Conservation (phyloP, 2,113 vertebrate genomes). For the Pangasianodon hypophthalmus region DNA sequence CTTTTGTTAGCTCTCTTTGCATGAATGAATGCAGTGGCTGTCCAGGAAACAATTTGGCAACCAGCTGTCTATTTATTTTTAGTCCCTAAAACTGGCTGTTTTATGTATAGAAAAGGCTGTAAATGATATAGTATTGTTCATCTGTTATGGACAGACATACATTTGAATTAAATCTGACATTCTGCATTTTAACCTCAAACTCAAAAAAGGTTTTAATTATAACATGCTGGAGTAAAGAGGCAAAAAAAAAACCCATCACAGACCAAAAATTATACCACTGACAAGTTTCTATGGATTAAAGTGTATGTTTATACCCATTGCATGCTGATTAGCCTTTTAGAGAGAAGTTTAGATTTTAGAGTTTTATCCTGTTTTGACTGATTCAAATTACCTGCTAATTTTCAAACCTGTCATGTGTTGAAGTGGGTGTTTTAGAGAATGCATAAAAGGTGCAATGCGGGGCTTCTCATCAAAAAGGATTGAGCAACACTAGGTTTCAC, state of each 20-base stretch:
- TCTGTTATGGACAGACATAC: not conserved
- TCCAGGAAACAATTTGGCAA: not conserved
- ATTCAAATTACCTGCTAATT: not conserved
- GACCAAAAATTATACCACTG: not conserved
- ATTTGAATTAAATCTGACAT: not conserved
- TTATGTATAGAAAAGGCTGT: not conserved
- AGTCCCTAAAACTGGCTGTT: not conserved
- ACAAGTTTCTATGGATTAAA: not conserved
- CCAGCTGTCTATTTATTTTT: not conserved
- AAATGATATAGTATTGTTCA: not conserved
- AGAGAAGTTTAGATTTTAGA: not conserved
- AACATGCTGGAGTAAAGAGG: not conserved
- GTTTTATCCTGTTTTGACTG: not conserved
- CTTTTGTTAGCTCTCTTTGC: not conserved
- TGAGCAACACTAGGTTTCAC: not conserved
- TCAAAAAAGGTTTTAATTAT: not conserved
- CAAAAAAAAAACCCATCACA: not conserved
- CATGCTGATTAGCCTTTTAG: not conserved
- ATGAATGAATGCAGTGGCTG: not conserved
- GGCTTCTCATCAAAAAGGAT: not conserved
- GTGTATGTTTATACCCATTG: not conserved
- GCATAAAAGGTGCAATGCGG: not conserved
- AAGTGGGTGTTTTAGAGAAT: not conserved
- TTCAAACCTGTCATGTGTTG: not conserved
- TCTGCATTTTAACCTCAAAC: not conserved